These are phyloP conservation scores for Heliconius erato DNA, from an alignment of 2,888 invertebrate species.

Conservation along the genomic window DNA sequence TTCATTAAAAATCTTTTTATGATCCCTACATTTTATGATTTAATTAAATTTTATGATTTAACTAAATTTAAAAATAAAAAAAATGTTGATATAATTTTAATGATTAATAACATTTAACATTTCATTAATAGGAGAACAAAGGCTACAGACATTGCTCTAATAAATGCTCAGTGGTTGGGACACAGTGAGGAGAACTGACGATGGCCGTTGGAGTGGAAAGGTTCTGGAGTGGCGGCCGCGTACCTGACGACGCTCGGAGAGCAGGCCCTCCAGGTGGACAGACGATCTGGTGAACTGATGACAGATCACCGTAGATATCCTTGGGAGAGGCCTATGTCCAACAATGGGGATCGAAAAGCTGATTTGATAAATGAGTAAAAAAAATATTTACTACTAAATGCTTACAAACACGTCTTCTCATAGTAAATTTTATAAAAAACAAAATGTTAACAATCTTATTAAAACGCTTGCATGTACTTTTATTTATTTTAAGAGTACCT, in stretches of 20 bases:
- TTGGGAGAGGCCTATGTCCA: background rate
- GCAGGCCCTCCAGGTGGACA: background rate
- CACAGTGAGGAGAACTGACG: too few species aligned
- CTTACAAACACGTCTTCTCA: background rate
- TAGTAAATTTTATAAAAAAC: background rate
- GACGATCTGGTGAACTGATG: background rate
- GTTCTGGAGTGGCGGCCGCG: too few species aligned
- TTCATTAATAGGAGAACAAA: too few species aligned
- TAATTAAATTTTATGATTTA: too few species aligned
- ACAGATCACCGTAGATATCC: background rate
- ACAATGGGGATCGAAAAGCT: background rate
- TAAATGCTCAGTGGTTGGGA: too few species aligned
- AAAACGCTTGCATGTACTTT: background rate
- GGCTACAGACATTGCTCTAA: too few species aligned
- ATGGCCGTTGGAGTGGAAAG: too few species aligned
- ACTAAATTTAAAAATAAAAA: too few species aligned
- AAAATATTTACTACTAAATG: background rate
- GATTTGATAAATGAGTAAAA: background rate
- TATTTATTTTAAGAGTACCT: conserved; percentile 12
- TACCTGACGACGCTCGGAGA: background rate
- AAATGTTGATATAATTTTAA: too few species aligned
- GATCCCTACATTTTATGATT: too few species aligned
- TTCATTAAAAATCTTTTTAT: too few species aligned
- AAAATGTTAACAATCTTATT: background rate
- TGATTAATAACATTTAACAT: too few species aligned